Evolutionary conservation across 2,888 invertebrate genomes (phyloP), one percentile per base, ranked within the genome.

Genomic region (Mycalesis mineus): DNA sequence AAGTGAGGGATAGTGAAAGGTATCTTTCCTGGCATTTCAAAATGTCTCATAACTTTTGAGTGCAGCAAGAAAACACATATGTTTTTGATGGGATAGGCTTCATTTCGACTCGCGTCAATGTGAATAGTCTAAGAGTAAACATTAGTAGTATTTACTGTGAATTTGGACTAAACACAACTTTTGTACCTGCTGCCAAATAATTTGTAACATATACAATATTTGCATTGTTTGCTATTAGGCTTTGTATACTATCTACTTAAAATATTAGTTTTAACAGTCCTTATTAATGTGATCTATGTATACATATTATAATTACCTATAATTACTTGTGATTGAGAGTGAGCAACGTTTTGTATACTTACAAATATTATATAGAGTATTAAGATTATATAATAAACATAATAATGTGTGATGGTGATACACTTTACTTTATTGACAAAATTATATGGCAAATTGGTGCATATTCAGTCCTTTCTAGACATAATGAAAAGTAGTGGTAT

Each of bases 271-370:
- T 37, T 55, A 61, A 61, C 58, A 61, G 55, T 58, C 52, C 55
- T 55, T 61, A 57, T 54, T 51, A 48, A 58, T 61, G 57, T 57
- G 48, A 49, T 62, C 64, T 67, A 60, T 59, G 60, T 58, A 57
- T 62, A 58, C 22, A 57, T 55, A 57, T 57, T 58, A 63, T 39
- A 44, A 56, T 57, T 58, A 63, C 47, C 51, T 61, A 55, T 58
- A 48, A 53, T 61, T 57, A 58, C 50, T 63, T 63, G 61, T 63
- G 61, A 63, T 61, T 52, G 53, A 55, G 37, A 58, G 54, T 63
- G 63, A 63, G 63, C 63, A 63, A 63, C 54, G 41, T 57, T 53
- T 56, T 62, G 48, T 42, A 42, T 52, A 31, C 55, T 50, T 57
- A 61, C 37, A 37, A 29, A 51, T 57, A 53, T 57, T 54, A 22